phyloP scores from a whole-genome alignment of 1,140 invertebrate species.

The Bombus pascuorum region DNA sequence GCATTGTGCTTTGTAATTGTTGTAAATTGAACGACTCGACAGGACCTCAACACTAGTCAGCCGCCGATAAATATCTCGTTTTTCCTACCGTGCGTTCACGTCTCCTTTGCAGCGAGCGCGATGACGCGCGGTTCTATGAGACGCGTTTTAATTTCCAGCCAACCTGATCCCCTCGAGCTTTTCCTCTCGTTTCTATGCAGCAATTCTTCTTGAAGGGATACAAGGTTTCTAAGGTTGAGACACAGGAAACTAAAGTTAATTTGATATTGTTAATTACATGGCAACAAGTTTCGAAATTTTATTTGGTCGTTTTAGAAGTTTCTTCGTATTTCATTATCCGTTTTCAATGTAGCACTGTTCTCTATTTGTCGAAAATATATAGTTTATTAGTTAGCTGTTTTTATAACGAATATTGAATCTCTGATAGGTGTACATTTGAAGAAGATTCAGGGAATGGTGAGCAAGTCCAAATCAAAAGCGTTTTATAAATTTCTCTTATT shows the following conservation, averaged over 20 bases:
- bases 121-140: conserved; percentile 39
- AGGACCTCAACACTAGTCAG: conserved; percentile 20
- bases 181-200: not conserved
- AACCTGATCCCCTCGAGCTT: not conserved
- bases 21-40: conserved; percentile 67
- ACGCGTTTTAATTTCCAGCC: not conserved
- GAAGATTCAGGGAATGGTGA: too few relatives aligned
- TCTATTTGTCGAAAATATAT: too few relatives aligned
- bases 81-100: conserved; percentile 39
- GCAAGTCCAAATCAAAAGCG: too few relatives aligned
- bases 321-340: too few relatives aligned
- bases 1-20: conserved; percentile 72
- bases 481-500: too few relatives aligned
- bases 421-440: too few relatives aligned
- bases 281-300: too few relatives aligned
- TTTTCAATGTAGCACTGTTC: too few relatives aligned
- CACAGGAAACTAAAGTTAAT: not conserved
- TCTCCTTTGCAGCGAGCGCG: not conserved
- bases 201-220: not conserved
- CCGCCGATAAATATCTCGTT: conserved; percentile 33
- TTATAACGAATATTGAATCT: too few relatives aligned
- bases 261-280: not conserved
- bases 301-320: too few relatives aligned
- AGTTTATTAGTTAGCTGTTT: too few relatives aligned
- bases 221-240: not conserved